These are phyloP conservation scores for Cactoblastis cactorum DNA, from an alignment of 2,888 invertebrate species.

Conservation along the genomic window DNA sequence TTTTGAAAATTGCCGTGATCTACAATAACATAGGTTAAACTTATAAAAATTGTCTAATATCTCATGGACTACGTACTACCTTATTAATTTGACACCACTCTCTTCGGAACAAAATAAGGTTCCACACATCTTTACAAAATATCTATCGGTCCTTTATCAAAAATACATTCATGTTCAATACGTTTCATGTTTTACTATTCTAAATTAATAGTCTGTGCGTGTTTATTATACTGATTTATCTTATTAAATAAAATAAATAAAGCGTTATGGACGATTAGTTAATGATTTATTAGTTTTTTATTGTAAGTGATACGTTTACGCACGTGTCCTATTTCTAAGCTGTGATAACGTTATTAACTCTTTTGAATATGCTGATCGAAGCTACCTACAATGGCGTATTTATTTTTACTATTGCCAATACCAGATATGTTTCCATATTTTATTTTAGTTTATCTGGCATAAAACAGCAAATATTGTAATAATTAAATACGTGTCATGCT, in stretches of 20 bases:
- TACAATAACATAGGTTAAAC: constrained; percentile 3
- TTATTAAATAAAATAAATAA: constrained; percentile 44
- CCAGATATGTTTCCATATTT: no score
- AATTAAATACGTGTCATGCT: not conserved
- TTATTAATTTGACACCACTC: constrained; percentile 29
- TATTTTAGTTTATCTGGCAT: not conserved
- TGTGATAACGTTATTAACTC: not conserved
- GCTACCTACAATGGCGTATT: not conserved
- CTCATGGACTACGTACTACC: constrained; percentile 11
- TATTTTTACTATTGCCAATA: not conserved
- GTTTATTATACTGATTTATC: constrained; percentile 50
- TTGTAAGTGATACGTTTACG: constrained; percentile 18
- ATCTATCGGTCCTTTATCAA: constrained; percentile 37
- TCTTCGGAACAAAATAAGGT: constrained; percentile 20
- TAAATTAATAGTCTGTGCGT: constrained; percentile 57
- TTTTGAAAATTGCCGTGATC: constrained; percentile 1
- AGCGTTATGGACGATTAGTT: constrained; percentile 46
- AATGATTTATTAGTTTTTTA: constrained; percentile 25
- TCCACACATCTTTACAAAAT: constrained; percentile 20
- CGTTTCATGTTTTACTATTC: constrained; percentile 29
- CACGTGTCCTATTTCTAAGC: not conserved
- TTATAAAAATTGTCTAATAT: not conserved
- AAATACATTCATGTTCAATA: no score
- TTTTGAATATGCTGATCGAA: not conserved
- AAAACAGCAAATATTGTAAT: not conserved